Evolutionary conservation across 2,113 vertebrate species (phyloP).

Genomic region (Sinocyclocheilus anophthalmus): DNA sequence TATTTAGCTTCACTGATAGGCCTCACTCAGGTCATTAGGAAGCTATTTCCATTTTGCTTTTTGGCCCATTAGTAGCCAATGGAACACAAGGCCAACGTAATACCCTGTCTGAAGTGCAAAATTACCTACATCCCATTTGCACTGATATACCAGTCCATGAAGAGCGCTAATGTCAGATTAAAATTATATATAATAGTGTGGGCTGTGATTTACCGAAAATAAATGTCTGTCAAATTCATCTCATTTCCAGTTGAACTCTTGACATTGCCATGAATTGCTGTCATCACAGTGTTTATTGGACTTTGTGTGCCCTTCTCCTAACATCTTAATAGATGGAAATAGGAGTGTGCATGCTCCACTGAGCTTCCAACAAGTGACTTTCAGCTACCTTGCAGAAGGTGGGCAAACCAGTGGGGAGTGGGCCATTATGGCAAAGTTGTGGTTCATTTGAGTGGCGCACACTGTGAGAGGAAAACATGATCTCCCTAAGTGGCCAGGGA

Average conservation of each 20-base stretch:
- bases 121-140: slow-evolving; percentile 3
- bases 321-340: slow-evolving; percentile 73
- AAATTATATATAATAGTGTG: slow-evolving; percentile 21
- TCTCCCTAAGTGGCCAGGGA: slow-evolving; percentile 73
- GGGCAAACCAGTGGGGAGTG: slow-evolving; percentile 72
- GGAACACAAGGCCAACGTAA: slow-evolving; percentile 63
- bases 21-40: slow-evolving; percentile 77
- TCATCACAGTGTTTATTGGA: slow-evolving; percentile 58
- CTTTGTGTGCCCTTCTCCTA: slow-evolving; percentile 57
- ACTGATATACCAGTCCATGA: slow-evolving; percentile 8
- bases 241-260: not conserved
- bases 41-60: slow-evolving; percentile 75
- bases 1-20: slow-evolving; percentile 76
- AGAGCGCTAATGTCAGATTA: slow-evolving; percentile 29
- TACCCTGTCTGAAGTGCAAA: not conserved
- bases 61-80: slow-evolving; percentile 76
- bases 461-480: slow-evolving; percentile 73
- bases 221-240: slow-evolving; percentile 21
- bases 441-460: slow-evolving; percentile 76
- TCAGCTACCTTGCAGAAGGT: slow-evolving; percentile 76
- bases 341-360: slow-evolving; percentile 61
- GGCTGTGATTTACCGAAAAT: not conserved
- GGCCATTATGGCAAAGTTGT: slow-evolving; percentile 72
- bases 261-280: no score
- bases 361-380: slow-evolving; percentile 74